These are phyloP conservation scores for Canis aureus DNA, from an alignment of 2,113 vertebrate species.

Conservation along the genomic window DNA sequence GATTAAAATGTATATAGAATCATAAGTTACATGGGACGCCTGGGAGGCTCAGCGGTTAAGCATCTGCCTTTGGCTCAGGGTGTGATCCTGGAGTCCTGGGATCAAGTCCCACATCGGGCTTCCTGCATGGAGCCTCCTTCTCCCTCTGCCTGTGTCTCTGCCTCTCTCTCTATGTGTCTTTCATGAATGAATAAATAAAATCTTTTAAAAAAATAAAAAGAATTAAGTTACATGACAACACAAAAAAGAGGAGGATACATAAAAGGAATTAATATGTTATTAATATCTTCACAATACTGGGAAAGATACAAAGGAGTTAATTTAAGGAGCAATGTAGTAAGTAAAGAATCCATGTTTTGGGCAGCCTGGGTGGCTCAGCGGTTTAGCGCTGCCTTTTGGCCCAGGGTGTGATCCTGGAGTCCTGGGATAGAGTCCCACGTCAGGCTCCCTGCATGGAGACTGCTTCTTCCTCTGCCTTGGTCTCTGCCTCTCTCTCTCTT, in stretches of 20 bases:
- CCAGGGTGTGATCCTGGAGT: too few relatives aligned
- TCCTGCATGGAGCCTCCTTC: background rate
- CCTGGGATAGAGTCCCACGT: too few relatives aligned
- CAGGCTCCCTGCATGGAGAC: too few relatives aligned
- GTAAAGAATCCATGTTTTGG: background rate
- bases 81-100: background rate
- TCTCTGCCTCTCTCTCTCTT: too few relatives aligned
- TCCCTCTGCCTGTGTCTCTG: background rate
- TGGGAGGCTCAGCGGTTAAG: background rate
- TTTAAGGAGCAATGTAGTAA: background rate
- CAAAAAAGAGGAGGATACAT: too few relatives aligned
- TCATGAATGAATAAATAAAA: background rate
- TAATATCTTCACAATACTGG: background rate
- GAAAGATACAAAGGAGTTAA: background rate
- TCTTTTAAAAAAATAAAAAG: background rate
- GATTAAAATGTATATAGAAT: too few relatives aligned
- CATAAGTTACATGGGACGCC: background rate
- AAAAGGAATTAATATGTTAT: background rate
- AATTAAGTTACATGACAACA: too few relatives aligned
- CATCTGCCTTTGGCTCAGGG: background rate
- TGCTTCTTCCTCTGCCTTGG: too few relatives aligned
- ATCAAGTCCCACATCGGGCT: rapidly evolving
- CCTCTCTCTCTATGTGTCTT: background rate
- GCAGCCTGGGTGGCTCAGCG: too few relatives aligned
- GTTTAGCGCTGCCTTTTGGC: too few relatives aligned